Conservation (phyloP, 2,888 invertebrate species). For the Iselma pallidipennis region DNA sequence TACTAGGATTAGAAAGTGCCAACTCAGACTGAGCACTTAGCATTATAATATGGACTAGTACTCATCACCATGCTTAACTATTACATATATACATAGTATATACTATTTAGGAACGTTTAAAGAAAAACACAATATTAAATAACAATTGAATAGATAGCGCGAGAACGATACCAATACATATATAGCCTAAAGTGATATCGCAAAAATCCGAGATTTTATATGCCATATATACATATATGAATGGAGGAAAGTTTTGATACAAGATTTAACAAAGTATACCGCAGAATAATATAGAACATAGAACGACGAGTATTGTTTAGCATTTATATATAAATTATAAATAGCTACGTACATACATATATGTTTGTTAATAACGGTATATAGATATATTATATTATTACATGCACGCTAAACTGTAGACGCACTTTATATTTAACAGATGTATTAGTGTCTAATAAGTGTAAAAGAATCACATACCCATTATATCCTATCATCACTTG, state of each 20-base stretch:
- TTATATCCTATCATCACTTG: slow-evolving; percentile 35
- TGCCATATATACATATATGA: slow-evolving; percentile 46
- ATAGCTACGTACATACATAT: slow-evolving; percentile 42
- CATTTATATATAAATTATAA: slow-evolving; percentile 41
- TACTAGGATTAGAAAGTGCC: slow-evolving; percentile 23
- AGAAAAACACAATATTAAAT: slow-evolving; percentile 1
- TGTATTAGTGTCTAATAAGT: slow-evolving; percentile 55
- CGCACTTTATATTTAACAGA: slow-evolving; percentile 55
- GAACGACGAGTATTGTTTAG: slow-evolving; percentile 53
- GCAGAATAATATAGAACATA: slow-evolving; percentile 47
- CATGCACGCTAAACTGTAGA: slow-evolving; percentile 54
- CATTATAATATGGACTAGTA: slow-evolving; percentile 20
- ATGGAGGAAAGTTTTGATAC: slow-evolving; percentile 56
- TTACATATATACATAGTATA: slow-evolving; percentile 16
- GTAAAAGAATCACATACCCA: slow-evolving; percentile 53
- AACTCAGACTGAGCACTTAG: slow-evolving; percentile 21
- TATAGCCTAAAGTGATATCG: slow-evolving; percentile 54
- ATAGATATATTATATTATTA: slow-evolving; percentile 34
- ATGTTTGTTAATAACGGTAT: slow-evolving; percentile 53
- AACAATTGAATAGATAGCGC: slow-evolving; percentile 12
- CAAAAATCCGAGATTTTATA: slow-evolving; percentile 54
- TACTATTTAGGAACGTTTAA: slow-evolving; percentile 7
- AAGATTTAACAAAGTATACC: slow-evolving; percentile 55
- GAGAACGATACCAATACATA: slow-evolving; percentile 37
- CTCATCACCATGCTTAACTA: slow-evolving; percentile 26